Base-by-base conservation (phyloP, 2,888 invertebrate species). In the Gandaritis pyraliata region DNA sequence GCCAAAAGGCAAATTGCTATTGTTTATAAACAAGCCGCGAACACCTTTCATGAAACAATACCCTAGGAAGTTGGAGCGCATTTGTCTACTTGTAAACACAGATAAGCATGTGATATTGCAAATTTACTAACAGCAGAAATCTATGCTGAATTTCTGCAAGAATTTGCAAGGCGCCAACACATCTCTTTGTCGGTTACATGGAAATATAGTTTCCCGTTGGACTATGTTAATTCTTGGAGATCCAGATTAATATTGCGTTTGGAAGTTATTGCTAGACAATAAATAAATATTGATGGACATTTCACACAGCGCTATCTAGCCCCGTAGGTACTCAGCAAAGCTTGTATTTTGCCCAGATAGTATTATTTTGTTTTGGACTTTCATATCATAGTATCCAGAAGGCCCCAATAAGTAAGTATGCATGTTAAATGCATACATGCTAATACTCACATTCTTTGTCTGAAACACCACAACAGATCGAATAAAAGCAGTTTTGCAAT, bases 1-100 rank as follows among this genome's bases (percentile, higher is more conserved):
- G 81, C 85, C 80, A 75, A 83, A 82, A 84, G 85, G 85, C 80
- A 83, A 84, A 85, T 85, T 83, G 80, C 85, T 81, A 85, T 86
- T 86, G 86, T 86, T 81, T 85, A 84, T 85, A 83, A 83, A 81
- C 82, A 75, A 82, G 84, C 80, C 77, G 81, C 78, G 73, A 82
- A 83, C 80, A 82, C 77, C 78, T 83, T 80, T 78, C 78, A 76
- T 71, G 77, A 80, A 85, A 86, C 85, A 85, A 86, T 85, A 80
- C 80, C 82, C 79, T 76, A 85, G 85, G 85, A 85, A 86, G 85
- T 85, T 78, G 73, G 69, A 73, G 74, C 70, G 74, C 72, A 76
- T 78, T 78, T 76, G 72, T 74, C 73, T 72, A 70, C 72, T 75
- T 72, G 73, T 74, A 72, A 73, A 74, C 70, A 70, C 59, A 69